Conservation (phyloP, 92 coral and sea anemone species). For the Montipora capitata region DNA sequence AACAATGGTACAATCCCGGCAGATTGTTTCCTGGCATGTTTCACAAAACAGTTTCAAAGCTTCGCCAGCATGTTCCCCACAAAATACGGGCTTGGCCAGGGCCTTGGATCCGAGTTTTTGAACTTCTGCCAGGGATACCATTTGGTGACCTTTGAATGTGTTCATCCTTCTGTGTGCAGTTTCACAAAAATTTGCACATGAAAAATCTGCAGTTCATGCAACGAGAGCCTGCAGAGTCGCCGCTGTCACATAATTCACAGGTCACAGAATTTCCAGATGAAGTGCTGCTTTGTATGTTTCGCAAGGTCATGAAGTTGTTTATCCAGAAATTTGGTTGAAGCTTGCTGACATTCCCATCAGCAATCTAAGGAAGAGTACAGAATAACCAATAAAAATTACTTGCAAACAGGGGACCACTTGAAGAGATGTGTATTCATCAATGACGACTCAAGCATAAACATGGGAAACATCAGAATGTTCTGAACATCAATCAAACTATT, state of each 20-base stretch:
- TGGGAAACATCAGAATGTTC: too few relatives aligned
- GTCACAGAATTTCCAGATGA: conserved; percentile 7
- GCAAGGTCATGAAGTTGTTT: conserved; percentile 69
- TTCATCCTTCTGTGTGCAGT: conserved; percentile 73
- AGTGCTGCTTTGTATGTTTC: conserved; percentile 28
- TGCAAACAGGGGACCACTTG: background rate
- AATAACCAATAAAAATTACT: background rate
- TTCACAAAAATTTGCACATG: conserved; percentile 72
- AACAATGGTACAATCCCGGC: conserved; percentile 79
- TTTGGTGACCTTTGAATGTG: conserved; percentile 50
- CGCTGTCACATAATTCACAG: conserved; percentile 76
- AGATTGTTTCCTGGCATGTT: conserved; percentile 73
- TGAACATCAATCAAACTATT: too few relatives aligned
- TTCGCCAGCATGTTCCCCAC: conserved; percentile 80
- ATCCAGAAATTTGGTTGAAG: conserved; percentile 82
- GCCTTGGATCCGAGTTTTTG: conserved; percentile 58
- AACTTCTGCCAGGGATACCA: conserved; percentile 74
- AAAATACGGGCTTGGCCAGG: conserved; percentile 65
- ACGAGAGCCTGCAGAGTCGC: conserved; percentile 58
- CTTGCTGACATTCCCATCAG: conserved; percentile 53
- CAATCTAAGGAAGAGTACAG: background rate
- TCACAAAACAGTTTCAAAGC: conserved; percentile 76
- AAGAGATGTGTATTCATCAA: too few relatives aligned
- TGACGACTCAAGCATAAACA: too few relatives aligned
- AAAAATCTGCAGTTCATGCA: conserved; percentile 70